phyloP scores from a whole-genome alignment of 1,140 invertebrate genomes.

The Drosophila pachea region DNA sequence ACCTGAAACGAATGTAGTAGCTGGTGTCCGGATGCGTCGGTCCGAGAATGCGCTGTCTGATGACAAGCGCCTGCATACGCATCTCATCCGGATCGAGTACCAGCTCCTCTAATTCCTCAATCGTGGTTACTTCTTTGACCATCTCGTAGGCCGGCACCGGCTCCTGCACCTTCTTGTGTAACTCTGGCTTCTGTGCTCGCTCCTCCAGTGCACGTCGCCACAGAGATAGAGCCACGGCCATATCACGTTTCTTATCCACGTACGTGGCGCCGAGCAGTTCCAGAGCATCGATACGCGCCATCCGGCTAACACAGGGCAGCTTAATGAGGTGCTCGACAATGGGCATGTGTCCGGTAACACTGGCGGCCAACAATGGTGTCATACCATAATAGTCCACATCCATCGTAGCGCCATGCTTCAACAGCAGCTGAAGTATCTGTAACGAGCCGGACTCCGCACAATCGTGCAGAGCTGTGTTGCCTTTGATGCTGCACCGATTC shows the following conservation, averaged over 20 bases:
- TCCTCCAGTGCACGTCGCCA: slow-evolving; percentile 95
- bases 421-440: slow-evolving; percentile 93
- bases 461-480: slow-evolving; percentile 96
- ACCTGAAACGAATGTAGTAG: slow-evolving; percentile 90
- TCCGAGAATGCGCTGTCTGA: slow-evolving; percentile 93
- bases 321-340: slow-evolving; percentile 95
- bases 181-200: slow-evolving; percentile 79
- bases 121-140: slow-evolving; percentile 88
- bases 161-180: slow-evolving; percentile 84
- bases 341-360: slow-evolving; percentile 93
- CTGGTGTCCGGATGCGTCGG: slow-evolving; percentile 97
- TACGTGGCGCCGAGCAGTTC: slow-evolving; percentile 97
- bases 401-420: slow-evolving; percentile 93
- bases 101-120: slow-evolving; percentile 90
- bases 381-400: slow-evolving; percentile 97
- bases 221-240: slow-evolving; percentile 91
- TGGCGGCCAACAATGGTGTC: slow-evolving; percentile 95
- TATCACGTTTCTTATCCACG: slow-evolving; percentile 97
- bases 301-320: slow-evolving; percentile 83
- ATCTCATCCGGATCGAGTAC: slow-evolving; percentile 96
- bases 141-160: slow-evolving; percentile 93
- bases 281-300: slow-evolving; percentile 93
- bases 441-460: slow-evolving; percentile 96
- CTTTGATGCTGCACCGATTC: slow-evolving; percentile 96
- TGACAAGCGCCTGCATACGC: slow-evolving; percentile 96